Evolutionary conservation across 1,140 invertebrate species (phyloP).

Genomic region (Camponotus pennsylvanicus): DNA sequence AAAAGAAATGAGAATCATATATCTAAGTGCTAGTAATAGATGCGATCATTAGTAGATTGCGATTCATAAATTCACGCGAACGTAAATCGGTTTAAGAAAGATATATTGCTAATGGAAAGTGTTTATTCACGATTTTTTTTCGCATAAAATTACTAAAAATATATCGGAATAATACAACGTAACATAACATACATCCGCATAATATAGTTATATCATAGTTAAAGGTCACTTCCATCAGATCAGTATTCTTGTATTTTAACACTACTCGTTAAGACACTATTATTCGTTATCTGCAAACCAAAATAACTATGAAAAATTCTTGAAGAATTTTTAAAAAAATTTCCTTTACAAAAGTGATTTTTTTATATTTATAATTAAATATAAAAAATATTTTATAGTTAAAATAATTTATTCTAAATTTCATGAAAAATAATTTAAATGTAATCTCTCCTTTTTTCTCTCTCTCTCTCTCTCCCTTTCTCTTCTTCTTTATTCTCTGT

Average conservation of each 20-base stretch:
- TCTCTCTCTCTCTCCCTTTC: too few relatives aligned
- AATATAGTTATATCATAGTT: not conserved
- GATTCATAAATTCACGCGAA: not conserved
- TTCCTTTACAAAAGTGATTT: not conserved
- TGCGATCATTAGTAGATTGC: not conserved
- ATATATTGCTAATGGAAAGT: not conserved
- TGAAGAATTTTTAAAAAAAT: not conserved
- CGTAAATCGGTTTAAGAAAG: not conserved
- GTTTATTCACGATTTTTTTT: conserved; percentile 1
- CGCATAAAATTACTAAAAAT: not conserved
- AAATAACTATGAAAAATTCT: not conserved
- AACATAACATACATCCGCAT: not conserved
- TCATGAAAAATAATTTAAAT: not conserved
- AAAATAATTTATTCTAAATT: not conserved
- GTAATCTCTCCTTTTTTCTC: not conserved
- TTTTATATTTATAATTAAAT: not conserved
- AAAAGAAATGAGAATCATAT: not conserved
- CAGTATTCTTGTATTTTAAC: not conserved
- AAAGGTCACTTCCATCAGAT: not conserved
- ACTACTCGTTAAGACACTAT: not conserved
- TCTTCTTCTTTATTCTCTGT: not conserved
- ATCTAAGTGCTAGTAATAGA: not conserved
- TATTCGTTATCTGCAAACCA: not conserved
- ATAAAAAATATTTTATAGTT: too few relatives aligned
- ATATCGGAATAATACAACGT: not conserved